These are phyloP conservation scores for Nomada goodeniana DNA, from an alignment of 2,888 invertebrate species.

Conservation along the genomic window DNA sequence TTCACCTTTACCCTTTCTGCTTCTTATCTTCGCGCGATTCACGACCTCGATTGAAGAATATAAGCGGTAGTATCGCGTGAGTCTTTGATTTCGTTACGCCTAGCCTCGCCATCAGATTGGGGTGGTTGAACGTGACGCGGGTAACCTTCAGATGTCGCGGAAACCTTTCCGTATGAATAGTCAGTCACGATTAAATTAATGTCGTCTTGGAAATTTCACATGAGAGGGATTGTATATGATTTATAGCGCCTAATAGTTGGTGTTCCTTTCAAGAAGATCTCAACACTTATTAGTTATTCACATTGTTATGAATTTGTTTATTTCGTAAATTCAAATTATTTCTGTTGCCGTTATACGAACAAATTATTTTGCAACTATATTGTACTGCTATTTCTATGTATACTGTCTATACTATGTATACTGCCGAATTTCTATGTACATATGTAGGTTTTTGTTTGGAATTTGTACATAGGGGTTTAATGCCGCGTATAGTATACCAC, in stretches of 20 bases:
- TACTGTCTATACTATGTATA: too few species aligned
- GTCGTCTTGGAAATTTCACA: neutral
- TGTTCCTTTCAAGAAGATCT: neutral
- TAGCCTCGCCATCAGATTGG: conserved; percentile 37
- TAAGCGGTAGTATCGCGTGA: conserved; percentile 60
- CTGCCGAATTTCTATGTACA: too few species aligned
- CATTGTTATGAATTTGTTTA: too few species aligned
- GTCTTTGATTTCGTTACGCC: conserved; percentile 47
- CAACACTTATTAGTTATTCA: too few species aligned
- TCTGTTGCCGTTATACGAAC: too few species aligned
- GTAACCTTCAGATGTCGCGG: neutral
- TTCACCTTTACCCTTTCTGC: conserved; percentile 16
- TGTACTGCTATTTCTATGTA: too few species aligned
- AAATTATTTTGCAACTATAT: too few species aligned
- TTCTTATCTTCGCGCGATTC: conserved; percentile 61
- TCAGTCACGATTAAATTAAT: conserved; percentile 14
- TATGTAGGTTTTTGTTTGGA: too few species aligned
- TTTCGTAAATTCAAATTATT: too few species aligned
- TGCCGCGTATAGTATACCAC: too few species aligned
- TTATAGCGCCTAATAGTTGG: neutral
- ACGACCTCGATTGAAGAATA: conserved; percentile 62
- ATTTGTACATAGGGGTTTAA: too few species aligned
- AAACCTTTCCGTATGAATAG: neutral
- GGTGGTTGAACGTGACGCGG: conserved; percentile 26
- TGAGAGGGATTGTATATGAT: neutral